Conservation (phyloP, 2,797 vertebrate genomes). For the Numenius phaeopus region DNA sequence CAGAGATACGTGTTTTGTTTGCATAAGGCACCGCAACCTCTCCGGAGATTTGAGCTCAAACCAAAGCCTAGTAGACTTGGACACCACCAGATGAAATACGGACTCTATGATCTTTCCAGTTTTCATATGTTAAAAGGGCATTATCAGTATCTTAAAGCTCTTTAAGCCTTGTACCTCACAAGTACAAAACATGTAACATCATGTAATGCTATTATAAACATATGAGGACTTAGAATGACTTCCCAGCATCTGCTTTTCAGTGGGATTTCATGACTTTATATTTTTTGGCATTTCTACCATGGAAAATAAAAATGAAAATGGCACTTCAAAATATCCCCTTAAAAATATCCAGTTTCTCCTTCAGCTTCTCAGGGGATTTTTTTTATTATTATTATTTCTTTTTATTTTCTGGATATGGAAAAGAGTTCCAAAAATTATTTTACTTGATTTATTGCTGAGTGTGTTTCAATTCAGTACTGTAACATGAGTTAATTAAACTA, state of each 20-base stretch:
- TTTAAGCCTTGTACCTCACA: not conserved
- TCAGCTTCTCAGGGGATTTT: not conserved
- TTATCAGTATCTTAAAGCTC: not conserved
- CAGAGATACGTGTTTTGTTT: not conserved
- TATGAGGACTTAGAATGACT: not conserved
- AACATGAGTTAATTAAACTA: conserved; percentile 57
- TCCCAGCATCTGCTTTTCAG: not conserved
- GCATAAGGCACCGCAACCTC: not conserved
- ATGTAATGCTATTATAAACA: conserved; percentile 17
- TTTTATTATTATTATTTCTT: not conserved
- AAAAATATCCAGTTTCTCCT: conserved; percentile 18
- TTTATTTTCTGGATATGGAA: conserved; percentile 1
- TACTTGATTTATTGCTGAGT: not conserved
- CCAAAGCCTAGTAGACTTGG: not conserved
- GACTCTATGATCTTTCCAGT: conserved; percentile 1
- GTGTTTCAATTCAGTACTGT: not conserved
- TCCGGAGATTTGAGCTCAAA: not conserved
- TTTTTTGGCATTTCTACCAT: not conserved
- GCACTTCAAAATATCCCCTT: conserved; percentile 15
- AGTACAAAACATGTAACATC: not conserved
- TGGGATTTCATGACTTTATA: not conserved
- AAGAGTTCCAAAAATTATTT: conserved; percentile 10
- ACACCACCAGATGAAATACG: not conserved
- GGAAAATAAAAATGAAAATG: conserved; percentile 23
- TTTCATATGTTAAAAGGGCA: not conserved